phyloP scores from a whole-genome alignment of 2,113 vertebrate genomes.

The Syrrhaptes paradoxus region DNA sequence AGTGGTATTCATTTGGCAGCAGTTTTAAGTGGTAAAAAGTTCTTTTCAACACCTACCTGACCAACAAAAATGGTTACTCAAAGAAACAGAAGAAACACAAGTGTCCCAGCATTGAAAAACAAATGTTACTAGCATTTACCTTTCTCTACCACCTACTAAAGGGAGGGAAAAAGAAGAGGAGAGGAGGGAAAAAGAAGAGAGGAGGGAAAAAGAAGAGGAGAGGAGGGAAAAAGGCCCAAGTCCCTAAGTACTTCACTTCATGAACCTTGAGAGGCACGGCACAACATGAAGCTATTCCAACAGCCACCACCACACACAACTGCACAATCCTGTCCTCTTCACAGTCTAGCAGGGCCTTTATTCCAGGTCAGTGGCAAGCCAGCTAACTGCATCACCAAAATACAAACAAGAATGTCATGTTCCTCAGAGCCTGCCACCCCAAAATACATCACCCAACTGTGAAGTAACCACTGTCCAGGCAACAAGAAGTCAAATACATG shows the following conservation, averaged over 20 bases:
- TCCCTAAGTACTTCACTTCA: background rate
- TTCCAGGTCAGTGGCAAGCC: background rate
- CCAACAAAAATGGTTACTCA: background rate
- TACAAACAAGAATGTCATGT: background rate
- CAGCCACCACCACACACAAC: background rate
- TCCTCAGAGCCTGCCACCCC: background rate
- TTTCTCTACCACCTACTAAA: background rate
- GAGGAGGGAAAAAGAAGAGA: too few relatives aligned
- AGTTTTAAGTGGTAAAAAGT: background rate
- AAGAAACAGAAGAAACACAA: background rate
- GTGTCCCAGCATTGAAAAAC: background rate
- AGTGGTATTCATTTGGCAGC: background rate
- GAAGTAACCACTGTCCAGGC: background rate
- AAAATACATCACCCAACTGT: background rate
- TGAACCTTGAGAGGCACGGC: background rate
- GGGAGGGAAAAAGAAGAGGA: too few relatives aligned
- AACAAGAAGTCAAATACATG: background rate
- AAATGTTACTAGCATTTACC: background rate
- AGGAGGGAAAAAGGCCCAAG: background rate
- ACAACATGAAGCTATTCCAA: background rate
- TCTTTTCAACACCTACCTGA: background rate
- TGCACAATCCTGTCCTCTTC: background rate
- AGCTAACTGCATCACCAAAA: background rate
- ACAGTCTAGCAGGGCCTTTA: background rate
- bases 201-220: background rate